These are phyloP conservation scores for Coptodon rendalli DNA, from an alignment of 2,113 vertebrate genomes.

Conservation along the genomic window DNA sequence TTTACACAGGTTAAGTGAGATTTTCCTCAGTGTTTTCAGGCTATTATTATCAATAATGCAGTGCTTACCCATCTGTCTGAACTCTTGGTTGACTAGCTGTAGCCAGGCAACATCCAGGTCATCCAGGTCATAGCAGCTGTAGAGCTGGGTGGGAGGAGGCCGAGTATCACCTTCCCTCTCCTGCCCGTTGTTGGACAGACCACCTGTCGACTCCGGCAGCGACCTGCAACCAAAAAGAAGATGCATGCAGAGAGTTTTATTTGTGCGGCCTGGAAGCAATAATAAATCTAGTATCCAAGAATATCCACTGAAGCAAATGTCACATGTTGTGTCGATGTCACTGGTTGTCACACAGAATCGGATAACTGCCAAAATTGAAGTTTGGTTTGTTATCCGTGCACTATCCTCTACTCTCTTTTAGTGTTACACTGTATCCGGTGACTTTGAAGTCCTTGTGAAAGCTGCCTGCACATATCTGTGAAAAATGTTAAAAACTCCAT, in stretches of 20 bases:
- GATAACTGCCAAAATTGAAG: not conserved
- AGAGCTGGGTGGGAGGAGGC: conserved; percentile 57
- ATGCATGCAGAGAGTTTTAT: not conserved
- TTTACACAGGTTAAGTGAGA: not conserved
- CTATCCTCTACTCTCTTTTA: not conserved
- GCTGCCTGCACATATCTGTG: not conserved
- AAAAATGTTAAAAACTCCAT: too few relatives aligned
- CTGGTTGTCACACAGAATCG: not conserved
- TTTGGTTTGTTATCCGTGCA: not conserved
- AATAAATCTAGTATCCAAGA: not conserved
- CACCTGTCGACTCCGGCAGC: conserved; percentile 65
- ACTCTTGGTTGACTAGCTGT: conserved; percentile 88
- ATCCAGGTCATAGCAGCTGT: conserved; percentile 92
- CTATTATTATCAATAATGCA: not conserved
- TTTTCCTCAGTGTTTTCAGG: not conserved
- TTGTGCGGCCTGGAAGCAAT: not conserved
- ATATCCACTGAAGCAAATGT: not conserved
- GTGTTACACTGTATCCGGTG: not conserved
- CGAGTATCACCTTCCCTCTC: not conserved
- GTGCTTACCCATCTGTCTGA: conserved; percentile 87
- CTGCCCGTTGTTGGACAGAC: not conserved
- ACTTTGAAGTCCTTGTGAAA: not conserved
- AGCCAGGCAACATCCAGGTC: conserved; percentile 93
- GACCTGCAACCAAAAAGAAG: conserved; percentile 39
- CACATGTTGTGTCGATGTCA: not conserved